Evolutionary conservation across 1,140 invertebrate species (phyloP).

Genomic region (Atta texana): DNA sequence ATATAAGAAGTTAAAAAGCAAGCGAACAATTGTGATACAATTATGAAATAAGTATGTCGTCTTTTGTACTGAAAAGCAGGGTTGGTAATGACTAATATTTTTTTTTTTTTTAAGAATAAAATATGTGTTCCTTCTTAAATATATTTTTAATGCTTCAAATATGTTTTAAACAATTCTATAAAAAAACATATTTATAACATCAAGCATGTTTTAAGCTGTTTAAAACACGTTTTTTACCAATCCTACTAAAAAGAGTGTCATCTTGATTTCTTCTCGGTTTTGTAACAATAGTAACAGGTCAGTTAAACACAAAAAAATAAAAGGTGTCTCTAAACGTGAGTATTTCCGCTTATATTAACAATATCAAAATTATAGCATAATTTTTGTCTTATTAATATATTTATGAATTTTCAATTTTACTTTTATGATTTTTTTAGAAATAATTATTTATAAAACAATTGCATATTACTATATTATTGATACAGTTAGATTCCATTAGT

Average conservation of each 20-base stretch:
- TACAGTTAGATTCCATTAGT: too few relatives aligned
- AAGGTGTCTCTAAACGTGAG: background rate
- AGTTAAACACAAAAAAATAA: background rate
- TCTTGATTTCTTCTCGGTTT: background rate
- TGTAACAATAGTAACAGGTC: background rate
- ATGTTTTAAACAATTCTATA: too few relatives aligned
- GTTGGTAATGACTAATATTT: too few relatives aligned
- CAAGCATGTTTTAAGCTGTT: too few relatives aligned
- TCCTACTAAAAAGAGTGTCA: background rate
- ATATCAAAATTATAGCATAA: background rate
- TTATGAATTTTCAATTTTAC: background rate
- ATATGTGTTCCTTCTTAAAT: too few relatives aligned
- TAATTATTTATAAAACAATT: background rate
- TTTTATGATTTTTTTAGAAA: background rate
- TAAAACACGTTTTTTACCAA: too few relatives aligned
- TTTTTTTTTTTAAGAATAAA: too few relatives aligned
- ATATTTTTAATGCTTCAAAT: too few relatives aligned
- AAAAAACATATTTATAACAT: too few relatives aligned
- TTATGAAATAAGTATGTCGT: constrained; percentile 27
- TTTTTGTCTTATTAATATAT: constrained; percentile 9
- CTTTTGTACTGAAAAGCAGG: background rate
- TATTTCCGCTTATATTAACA: background rate
- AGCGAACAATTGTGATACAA: background rate
- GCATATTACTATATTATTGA: too few relatives aligned
- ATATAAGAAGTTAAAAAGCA: background rate